Base-by-base conservation (phyloP, 35 echinoderm and acorn worm genomes). In the Hemicentrotus pulcherrimus region DNA sequence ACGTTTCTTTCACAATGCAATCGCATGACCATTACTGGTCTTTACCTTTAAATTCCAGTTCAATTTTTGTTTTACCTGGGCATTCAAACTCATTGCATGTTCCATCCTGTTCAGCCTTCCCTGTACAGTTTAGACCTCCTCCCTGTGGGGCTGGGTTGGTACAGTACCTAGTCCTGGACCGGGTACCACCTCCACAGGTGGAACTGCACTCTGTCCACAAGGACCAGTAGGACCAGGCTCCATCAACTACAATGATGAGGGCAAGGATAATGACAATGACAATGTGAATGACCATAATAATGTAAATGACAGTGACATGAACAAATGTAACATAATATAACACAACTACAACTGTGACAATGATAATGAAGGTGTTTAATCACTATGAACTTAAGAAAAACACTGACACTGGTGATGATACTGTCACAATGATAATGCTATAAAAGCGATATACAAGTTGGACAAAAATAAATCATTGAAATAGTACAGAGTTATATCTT, bases 131-230 rank as follows among this genome's bases (percentile, higher is more conserved):
- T 14, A 86, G 47, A 32, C 97, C 97, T 32, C 95, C 97, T 47
- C 96, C 92, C 24, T 96, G 90, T 86, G 97, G 97, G 18, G 86
- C 46, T 12, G 97, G 97, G 91, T 97, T 96, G 91, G 96, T 96
- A 50, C 97, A 97, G 31, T 47, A 16, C 46, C 97, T 92, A 22
- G 32, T 86, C 88, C 94, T 86, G 28, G 47, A 55, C 92, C 94
- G 31, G 19, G 92, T 94, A 9, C 97, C 97, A 28, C 97, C 97
- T 48, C 92, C 92, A 95, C 97, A 97, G 86, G 95, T 55, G 11
- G 31, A 15, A 33, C 88, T 96, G 93, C 97, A 97, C 18, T 95
- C 94, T 31, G 59, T 93, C 97, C 97, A 97, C 3, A 89, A 32
- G 60, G 46, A 94, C 95, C 95, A 97, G 16, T 95, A 87, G 61